These are phyloP conservation scores for Strongylocentrotus purpuratus DNA, from an alignment of 35 echinoderm and acorn worm genomes.

Conservation along the genomic window DNA sequence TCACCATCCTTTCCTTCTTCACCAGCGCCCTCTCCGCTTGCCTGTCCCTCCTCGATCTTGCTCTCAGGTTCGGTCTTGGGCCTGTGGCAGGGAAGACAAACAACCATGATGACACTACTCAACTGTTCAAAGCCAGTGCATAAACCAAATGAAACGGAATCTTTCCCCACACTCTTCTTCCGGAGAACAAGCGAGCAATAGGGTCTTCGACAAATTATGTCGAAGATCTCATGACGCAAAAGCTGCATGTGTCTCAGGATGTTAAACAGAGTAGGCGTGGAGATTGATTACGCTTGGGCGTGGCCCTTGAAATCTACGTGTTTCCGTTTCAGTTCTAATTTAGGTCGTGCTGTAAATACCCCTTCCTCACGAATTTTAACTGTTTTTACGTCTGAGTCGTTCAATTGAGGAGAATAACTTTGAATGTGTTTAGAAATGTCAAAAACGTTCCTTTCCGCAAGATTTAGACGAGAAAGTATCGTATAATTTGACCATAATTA, in stretches of 20 bases:
- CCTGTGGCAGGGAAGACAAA: neutral
- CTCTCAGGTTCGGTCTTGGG: conserved; percentile 21
- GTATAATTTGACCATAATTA: too few relatives aligned
- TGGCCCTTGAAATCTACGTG: neutral
- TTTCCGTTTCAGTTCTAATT: neutral
- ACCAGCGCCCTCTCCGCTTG: conserved; percentile 24
- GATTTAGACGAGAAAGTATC: too few relatives aligned
- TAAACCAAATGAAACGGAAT: neutral
- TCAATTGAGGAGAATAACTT: neutral
- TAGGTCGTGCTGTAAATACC: neutral
- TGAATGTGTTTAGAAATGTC: too few relatives aligned
- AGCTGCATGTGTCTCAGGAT: neutral
- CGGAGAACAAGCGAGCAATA: neutral
- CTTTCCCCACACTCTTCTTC: neutral
- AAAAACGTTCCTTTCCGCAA: too few relatives aligned
- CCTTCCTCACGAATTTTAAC: neutral
- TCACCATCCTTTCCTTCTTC: conserved; percentile 26
- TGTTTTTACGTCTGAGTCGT: neutral
- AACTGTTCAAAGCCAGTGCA: neutral
- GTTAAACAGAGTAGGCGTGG: neutral
- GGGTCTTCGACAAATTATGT: neutral
- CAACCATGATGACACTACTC: neutral
- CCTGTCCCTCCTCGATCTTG: conserved; percentile 36
- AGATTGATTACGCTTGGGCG: neutral
- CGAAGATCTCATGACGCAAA: neutral